Percentiles rank a stretch among this genome's conserved stretches.
phyloP scores from a whole-genome alignment of 2,113 vertebrate genomes.

The Charadrius vociferus region DNA sequence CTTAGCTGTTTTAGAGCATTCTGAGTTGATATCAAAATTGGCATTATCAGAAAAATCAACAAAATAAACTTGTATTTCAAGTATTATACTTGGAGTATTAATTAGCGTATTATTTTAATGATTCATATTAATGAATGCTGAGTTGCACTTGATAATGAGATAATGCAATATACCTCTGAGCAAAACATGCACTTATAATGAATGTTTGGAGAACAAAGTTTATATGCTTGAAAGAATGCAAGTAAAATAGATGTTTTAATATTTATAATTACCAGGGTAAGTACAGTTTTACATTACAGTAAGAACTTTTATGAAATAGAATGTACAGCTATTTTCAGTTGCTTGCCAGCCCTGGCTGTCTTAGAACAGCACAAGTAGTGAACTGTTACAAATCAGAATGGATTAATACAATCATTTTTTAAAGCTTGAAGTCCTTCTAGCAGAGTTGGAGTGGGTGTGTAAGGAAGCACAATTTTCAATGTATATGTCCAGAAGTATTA shows the following conservation, averaged over 20 bases:
- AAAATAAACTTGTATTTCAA: background rate
- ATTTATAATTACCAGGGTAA: background rate
- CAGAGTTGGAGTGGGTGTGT: background rate
- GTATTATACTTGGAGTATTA: background rate
- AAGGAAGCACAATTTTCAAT: background rate
- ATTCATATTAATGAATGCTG: background rate
- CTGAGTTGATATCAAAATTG: background rate
- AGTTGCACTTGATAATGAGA: background rate
- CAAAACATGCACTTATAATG: background rate
- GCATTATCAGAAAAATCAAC: background rate
- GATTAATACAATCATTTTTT: background rate
- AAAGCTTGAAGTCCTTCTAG: background rate
- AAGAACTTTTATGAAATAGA: background rate
- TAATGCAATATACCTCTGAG: background rate
- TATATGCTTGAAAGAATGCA: background rate
- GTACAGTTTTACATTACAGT: constrained; percentile 24
- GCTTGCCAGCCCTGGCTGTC: background rate
- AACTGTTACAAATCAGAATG: background rate
- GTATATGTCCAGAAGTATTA: background rate
- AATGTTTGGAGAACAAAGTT: background rate
- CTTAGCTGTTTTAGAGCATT: background rate
- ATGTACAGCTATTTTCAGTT: background rate
- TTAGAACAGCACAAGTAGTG: background rate
- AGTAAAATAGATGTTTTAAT: constrained; percentile 22
- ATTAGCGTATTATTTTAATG: background rate